Conservation (phyloP, 2,113 vertebrate genomes). For the Aramus guarauna region DNA sequence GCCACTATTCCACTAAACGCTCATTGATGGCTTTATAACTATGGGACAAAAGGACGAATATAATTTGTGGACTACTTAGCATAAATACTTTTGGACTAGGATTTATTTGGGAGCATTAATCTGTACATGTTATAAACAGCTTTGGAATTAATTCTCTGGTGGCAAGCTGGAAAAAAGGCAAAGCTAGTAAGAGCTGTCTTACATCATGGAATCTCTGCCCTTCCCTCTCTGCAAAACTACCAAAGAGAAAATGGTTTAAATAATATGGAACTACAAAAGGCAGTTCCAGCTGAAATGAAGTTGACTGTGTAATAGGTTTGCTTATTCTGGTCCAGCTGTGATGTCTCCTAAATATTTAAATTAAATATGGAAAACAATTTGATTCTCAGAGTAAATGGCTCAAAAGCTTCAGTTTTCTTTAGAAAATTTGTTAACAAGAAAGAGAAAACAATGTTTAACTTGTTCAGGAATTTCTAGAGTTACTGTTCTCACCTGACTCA, state of each 20-base stretch:
- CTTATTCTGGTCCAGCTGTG: not conserved
- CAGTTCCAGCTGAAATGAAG: not conserved
- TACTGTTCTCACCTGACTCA: not conserved
- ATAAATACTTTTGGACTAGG: not conserved
- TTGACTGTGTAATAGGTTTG: not conserved
- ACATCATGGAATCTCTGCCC: not conserved
- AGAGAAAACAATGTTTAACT: not conserved
- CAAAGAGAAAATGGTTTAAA: not conserved
- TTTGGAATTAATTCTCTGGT: not conserved
- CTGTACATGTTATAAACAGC: not conserved
- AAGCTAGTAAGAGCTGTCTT: not conserved
- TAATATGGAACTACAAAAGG: not conserved
- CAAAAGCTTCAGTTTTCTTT: not conserved
- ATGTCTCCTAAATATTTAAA: not conserved
- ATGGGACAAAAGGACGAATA: not conserved
- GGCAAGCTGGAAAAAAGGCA: not conserved
- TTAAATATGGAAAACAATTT: not conserved
- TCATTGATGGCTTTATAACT: not conserved
- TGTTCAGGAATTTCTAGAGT: not conserved
- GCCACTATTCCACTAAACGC: not conserved
- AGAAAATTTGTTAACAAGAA: not conserved
- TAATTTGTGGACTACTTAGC: not conserved
- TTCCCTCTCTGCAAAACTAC: not conserved
- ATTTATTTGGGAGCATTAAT: not conserved
- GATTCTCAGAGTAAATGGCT: not conserved